Conservation (phyloP, 2,888 invertebrate species). For the Torymus tubicola region DNA sequence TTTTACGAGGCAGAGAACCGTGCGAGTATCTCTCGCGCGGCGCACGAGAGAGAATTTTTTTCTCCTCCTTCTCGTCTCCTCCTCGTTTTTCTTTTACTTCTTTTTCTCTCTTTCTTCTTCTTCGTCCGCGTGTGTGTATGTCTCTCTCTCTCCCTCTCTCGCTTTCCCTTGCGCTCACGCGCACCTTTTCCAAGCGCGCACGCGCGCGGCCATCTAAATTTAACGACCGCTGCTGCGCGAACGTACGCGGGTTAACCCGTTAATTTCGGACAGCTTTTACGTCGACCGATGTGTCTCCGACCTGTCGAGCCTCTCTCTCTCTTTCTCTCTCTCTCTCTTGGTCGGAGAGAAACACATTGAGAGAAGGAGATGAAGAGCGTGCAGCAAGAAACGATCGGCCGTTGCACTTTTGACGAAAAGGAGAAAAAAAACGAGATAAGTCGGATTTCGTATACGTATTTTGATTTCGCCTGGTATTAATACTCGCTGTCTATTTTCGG, state of each 20-base stretch:
- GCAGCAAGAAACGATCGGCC: slow-evolving; percentile 59
- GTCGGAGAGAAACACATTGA: background rate
- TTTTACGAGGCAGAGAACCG: slow-evolving; percentile 47
- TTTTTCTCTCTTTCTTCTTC: slow-evolving; percentile 31
- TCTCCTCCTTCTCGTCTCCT: slow-evolving; percentile 47
- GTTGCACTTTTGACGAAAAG: slow-evolving; percentile 59
- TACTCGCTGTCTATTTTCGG: background rate
- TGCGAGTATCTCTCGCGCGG: slow-evolving; percentile 44
- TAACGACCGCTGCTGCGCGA: slow-evolving; percentile 63
- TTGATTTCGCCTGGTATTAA: background rate
- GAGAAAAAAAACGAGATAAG: background rate
- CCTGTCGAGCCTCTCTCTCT: slow-evolving; percentile 56
- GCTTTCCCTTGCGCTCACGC: slow-evolving; percentile 50
- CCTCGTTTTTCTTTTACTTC: slow-evolving; percentile 45
- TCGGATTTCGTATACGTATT: background rate
- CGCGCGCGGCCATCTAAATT: slow-evolving; percentile 66
- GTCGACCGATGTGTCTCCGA: slow-evolving; percentile 64
- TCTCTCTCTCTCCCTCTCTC: slow-evolving; percentile 30
- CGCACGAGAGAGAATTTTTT: slow-evolving; percentile 53
- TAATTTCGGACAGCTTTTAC: slow-evolving; percentile 66
- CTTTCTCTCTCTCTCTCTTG: slow-evolving; percentile 19
- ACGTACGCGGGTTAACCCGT: slow-evolving; percentile 65
- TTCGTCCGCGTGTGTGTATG: slow-evolving; percentile 10
- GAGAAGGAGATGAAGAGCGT: slow-evolving; percentile 51
- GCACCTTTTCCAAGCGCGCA: slow-evolving; percentile 65